Conservation (phyloP, 2,888 invertebrate species). For the Lithophane socia region DNA sequence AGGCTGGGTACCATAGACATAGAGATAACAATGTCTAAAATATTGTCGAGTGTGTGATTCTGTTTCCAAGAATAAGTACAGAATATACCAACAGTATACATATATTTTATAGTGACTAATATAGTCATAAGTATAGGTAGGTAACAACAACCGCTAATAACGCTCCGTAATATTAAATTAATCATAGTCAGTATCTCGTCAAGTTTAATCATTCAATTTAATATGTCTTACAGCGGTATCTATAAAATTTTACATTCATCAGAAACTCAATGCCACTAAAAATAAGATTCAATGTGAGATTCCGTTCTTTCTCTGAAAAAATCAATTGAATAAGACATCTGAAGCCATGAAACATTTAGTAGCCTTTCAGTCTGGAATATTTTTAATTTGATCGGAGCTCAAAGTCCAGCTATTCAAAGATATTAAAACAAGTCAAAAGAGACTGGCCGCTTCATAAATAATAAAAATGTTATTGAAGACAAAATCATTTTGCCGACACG, state of each 20-base stretch:
- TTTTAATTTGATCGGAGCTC: constrained; percentile 55
- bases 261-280: not conserved
- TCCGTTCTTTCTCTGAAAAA: constrained; percentile 24
- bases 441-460: constrained; percentile 60
- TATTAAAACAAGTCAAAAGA: constrained; percentile 61
- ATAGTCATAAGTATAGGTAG: not conserved
- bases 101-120: too few relatives aligned
- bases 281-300: constrained; percentile 14
- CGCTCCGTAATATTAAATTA: constrained; percentile 32
- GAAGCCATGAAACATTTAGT: constrained; percentile 46
- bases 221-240: not conserved
- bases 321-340: constrained; percentile 36
- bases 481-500: constrained; percentile 50
- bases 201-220: constrained; percentile 26
- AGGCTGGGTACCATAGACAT: too few relatives aligned
- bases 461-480: constrained; percentile 60
- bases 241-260: constrained; percentile 11
- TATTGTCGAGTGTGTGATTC: not conserved
- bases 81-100: not conserved
- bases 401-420: constrained; percentile 53
- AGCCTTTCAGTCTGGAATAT: constrained; percentile 35
- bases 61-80: not conserved
- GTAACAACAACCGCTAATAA: constrained; percentile 50
- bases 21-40: not conserved
- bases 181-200: constrained; percentile 17